Base-by-base conservation (phyloP, 2,797 vertebrate species). In the Podargus strigoides region DNA sequence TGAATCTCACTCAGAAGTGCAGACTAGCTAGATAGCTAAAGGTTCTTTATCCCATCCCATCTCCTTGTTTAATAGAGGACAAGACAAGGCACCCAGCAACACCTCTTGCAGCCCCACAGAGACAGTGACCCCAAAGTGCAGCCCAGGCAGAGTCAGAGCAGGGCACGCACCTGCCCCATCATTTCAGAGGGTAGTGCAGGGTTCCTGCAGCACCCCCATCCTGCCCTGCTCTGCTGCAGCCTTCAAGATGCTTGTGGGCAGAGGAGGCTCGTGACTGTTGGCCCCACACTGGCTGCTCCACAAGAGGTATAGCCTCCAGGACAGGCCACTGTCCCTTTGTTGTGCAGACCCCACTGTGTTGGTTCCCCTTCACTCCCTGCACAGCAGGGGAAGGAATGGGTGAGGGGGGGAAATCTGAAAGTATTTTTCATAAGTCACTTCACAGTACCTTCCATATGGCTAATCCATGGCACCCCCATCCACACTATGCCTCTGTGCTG, bases 251-350 rank as follows among this genome's bases (percentile, higher is more conserved):
- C 14, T 15, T 30, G 15, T 47, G 28, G 28, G 17, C 22, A 77
- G 22, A 39, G 46, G 28, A 59, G 23, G 7, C 5, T 78, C 3
- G 3, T 24, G 22, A 30, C 21, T 28, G 6, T 23, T 27, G 26
- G 8, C 32, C 22, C 9, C 20, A 34, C 0, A 0, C 4, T 19
- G 14, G 16, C 19, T 69, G n/a, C 32, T 60, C 46, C 55, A 49
- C 0, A 3, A 46, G n/a, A 53, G 14, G 2, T 1, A 46, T 41
- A 62, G 5, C 7, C 22, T 32, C 21, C 13, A n/a, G 58, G 30
- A 52, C 5, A 47, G 23, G 7, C 10, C 34, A 7, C 16, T 3
- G 16, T 39, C 27, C 24, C 32, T 82, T 64, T 47, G 28, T 12
- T 18, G 2, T 36, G 17, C 28, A 74, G 49, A 24, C 13, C 20